These are phyloP conservation scores for Echiichthys vipera DNA, from an alignment of 2,797 vertebrate genomes.

Conservation along the genomic window DNA sequence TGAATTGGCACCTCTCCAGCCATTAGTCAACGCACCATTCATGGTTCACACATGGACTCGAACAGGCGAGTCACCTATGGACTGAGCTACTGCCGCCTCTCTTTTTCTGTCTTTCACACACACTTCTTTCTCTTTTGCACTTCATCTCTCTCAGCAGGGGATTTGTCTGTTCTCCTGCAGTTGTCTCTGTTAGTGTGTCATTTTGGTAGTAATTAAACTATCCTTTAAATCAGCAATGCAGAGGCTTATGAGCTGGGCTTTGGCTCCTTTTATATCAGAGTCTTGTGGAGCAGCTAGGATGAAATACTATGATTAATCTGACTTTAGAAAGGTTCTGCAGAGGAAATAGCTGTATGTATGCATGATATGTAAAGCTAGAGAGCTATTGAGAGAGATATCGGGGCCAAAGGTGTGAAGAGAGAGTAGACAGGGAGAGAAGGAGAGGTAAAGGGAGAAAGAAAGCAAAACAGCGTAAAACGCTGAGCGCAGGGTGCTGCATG, in stretches of 20 bases:
- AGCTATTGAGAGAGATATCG: slow-evolving; percentile 5
- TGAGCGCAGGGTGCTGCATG: slow-evolving; percentile 67
- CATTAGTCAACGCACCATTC: no score
- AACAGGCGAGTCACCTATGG: no score
- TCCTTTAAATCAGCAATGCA: slow-evolving; percentile 68
- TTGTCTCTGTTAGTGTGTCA: slow-evolving; percentile 55
- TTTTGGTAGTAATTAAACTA: slow-evolving; percentile 79
- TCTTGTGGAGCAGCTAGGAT: slow-evolving; percentile 25
- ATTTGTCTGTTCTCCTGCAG: slow-evolving; percentile 39
- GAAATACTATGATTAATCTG: slow-evolving; percentile 36
- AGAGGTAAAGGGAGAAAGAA: slow-evolving; percentile 44
- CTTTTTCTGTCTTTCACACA: slow-evolving; percentile 2
- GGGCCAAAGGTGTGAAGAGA: slow-evolving; percentile 21
- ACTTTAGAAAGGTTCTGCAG: slow-evolving; percentile 23
- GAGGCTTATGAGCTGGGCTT: slow-evolving; percentile 27
- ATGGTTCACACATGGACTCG: no score
- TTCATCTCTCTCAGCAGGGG: slow-evolving; percentile 31
- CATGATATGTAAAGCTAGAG: slow-evolving; percentile 12
- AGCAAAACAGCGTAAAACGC: slow-evolving; percentile 66
- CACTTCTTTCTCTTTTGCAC: slow-evolving; percentile 15
- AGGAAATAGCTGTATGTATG: slow-evolving; percentile 28
- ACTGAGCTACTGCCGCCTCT: no score
- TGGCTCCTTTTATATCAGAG: slow-evolving; percentile 36
- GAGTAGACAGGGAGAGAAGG: slow-evolving; percentile 14
- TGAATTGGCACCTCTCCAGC: no score